These are phyloP conservation scores for Dexiosoma caninum DNA, from an alignment of 2,888 invertebrate species.

Conservation along the genomic window DNA sequence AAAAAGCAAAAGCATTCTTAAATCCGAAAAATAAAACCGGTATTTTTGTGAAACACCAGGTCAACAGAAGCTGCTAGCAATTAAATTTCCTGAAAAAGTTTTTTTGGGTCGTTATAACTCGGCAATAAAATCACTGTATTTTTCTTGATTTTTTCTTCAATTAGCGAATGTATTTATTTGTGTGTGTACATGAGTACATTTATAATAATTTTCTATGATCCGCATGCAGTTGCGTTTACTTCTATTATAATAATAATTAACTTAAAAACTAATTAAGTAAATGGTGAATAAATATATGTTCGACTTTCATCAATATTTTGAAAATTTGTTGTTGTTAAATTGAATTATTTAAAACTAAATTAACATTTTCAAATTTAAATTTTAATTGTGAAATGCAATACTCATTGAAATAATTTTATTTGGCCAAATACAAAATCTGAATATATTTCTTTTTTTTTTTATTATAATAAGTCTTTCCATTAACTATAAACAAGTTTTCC, in stretches of 20 bases:
- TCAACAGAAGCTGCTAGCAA: too few species aligned
- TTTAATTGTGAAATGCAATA: conserved; percentile 42
- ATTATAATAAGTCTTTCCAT: conserved; percentile 53
- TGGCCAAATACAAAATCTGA: conserved; percentile 24
- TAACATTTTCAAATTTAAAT: background rate
- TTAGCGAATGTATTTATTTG: conserved; percentile 2
- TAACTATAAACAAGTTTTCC: conserved; percentile 61
- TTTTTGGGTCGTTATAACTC: too few species aligned
- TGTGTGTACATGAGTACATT: background rate
- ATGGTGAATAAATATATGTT: conserved; percentile 6
- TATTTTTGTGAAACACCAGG: too few species aligned
- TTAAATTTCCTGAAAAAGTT: too few species aligned
- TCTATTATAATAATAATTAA: conserved; percentile 24
- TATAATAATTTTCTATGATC: conserved; percentile 22
- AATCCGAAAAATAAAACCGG: too few species aligned
- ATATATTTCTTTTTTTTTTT: background rate
- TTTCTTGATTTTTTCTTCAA: conserved; percentile 13
- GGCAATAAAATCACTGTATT: conserved; percentile 1
- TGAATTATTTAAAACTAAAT: background rate
- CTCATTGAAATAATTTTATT: conserved; percentile 21
- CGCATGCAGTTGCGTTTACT: conserved; percentile 30
- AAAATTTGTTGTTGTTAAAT: background rate
- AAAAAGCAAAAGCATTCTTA: too few species aligned
- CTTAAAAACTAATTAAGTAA: conserved; percentile 60
- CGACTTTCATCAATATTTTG: background rate